Percentiles rank a stretch among this genome's conserved stretches.
phyloP scores from a whole-genome alignment of 2,888 invertebrate genomes.

The Peribatodes rhomboidaria region DNA sequence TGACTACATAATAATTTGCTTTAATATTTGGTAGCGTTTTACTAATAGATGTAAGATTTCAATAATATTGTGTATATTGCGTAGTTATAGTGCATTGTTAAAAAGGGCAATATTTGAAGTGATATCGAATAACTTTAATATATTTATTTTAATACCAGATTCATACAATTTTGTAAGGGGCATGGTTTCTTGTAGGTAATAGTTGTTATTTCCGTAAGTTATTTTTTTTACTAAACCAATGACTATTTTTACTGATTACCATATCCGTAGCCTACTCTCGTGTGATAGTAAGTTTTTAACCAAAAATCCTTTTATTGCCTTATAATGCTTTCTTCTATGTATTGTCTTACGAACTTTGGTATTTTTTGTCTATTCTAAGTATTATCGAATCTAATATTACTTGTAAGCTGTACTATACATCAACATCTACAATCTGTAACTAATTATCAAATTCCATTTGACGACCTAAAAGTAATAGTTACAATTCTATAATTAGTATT shows the following conservation, averaged over 20 bases:
- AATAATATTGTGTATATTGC: conserved; percentile 56
- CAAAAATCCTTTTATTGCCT: conserved; percentile 37
- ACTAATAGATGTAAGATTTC: conserved; percentile 54
- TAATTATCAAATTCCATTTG: conserved; percentile 23
- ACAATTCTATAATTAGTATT: neutral
- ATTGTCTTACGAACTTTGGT: conserved; percentile 28
- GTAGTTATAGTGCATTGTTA: conserved; percentile 49
- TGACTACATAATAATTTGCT: conserved; percentile 58
- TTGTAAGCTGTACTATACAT: conserved; percentile 30
- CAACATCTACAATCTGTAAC: conserved; percentile 19
- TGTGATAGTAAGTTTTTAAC: conserved; percentile 37
- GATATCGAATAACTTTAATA: conserved; percentile 56
- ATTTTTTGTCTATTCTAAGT: conserved; percentile 30
- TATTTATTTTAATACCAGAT: conserved; percentile 58
- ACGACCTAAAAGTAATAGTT: conserved; percentile 19
- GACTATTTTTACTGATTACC: conserved; percentile 33
- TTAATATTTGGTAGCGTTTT: conserved; percentile 69
- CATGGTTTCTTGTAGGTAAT: conserved; percentile 40
- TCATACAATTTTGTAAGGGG: conserved; percentile 49
- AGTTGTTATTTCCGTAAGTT: conserved; percentile 35
- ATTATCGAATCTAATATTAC: conserved; percentile 28
- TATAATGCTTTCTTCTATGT: conserved; percentile 37
- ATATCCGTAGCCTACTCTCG: conserved; percentile 23
- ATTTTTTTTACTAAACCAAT: conserved; percentile 42
- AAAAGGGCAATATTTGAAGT: conserved; percentile 58